A percentile compares a stretch with the other conserved stretches of the same genome.
Evolutionary conservation across 92 coral and sea anemone genomes (phyloP).

Genomic region (Parazoanthus swiftii): DNA sequence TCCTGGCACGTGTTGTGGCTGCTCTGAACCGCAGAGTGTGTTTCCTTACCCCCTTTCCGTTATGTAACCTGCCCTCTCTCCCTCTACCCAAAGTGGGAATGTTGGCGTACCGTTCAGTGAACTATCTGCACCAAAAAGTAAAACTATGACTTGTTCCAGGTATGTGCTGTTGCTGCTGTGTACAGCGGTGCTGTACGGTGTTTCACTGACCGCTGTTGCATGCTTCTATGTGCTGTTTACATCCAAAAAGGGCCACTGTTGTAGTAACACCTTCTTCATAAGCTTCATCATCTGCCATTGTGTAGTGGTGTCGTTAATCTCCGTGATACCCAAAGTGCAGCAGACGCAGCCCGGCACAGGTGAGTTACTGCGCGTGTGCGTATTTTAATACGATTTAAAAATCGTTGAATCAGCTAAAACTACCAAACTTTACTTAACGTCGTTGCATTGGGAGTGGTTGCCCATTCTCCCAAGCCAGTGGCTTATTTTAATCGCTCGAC

Average conservation of each 20-base stretch:
- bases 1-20: conserved; percentile 54
- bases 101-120: not conserved
- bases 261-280: conserved; percentile 70
- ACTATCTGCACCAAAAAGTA: not conserved
- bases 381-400: too few species aligned
- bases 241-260: conserved; percentile 47
- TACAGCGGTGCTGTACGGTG: conserved; percentile 57
- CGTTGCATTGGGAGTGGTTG: too few species aligned
- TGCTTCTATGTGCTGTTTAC: conserved; percentile 61
- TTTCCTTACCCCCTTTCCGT: not conserved
- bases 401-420: not conserved
- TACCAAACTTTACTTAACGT: too few species aligned
- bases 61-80: not conserved
- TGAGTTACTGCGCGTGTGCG: conserved; percentile 34
- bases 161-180: conserved; percentile 41
- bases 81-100: not conserved
- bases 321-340: conserved; percentile 74
- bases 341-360: conserved; percentile 77
- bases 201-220: conserved; percentile 55
- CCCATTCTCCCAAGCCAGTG: too few species aligned
- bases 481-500: too few species aligned
- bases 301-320: conserved; percentile 57
- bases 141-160: conserved; percentile 49
- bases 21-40: conserved; percentile 42
- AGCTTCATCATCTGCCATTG: conserved; percentile 72